Percentiles rank a stretch among this genome's conserved stretches.
phyloP scores from a whole-genome alignment of 2,113 vertebrate species.

The Elaphurus davidianus region DNA sequence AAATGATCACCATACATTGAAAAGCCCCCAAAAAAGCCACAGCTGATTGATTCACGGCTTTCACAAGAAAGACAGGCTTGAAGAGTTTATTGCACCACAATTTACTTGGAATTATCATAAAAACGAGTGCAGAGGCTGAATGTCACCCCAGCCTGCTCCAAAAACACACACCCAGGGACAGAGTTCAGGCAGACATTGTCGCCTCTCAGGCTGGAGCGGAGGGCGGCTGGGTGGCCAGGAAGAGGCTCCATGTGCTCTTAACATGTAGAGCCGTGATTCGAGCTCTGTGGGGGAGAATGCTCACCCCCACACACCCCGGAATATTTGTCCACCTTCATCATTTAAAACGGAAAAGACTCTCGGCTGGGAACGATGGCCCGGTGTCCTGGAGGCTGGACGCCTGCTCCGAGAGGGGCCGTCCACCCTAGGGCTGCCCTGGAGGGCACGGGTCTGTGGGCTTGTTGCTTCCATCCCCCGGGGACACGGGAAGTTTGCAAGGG shows the following conservation, averaged over 20 bases:
- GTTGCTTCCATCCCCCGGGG: not conserved
- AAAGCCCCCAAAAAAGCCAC: slow-evolving; percentile 87
- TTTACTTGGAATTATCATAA: slow-evolving; percentile 90
- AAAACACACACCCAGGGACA: slow-evolving; percentile 84
- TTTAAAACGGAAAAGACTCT: not conserved
- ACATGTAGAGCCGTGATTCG: slow-evolving; percentile 56
- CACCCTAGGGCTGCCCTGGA: not conserved
- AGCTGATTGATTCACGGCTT: slow-evolving; percentile 96
- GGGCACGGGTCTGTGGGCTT: accelerated
- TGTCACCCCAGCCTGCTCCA: slow-evolving; percentile 85
- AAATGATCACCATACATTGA: slow-evolving; percentile 92
- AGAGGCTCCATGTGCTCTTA: slow-evolving; percentile 65
- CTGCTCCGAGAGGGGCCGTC: accelerated
- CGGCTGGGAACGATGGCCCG: not conserved
- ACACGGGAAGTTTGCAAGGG: not conserved
- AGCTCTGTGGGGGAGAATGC: slow-evolving; percentile 54
- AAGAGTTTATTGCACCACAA: slow-evolving; percentile 91
- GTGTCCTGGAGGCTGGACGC: accelerated
- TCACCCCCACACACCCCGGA: accelerated
- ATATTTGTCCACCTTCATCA: not conserved
- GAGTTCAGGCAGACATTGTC: slow-evolving; percentile 81
- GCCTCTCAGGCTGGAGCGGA: slow-evolving; percentile 67
- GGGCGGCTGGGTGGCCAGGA: slow-evolving; percentile 56
- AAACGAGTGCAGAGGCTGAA: slow-evolving; percentile 86
- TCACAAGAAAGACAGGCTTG: slow-evolving; percentile 90